phyloP scores from a whole-genome alignment of 2,797 vertebrate species.

The Enoplosus armatus region DNA sequence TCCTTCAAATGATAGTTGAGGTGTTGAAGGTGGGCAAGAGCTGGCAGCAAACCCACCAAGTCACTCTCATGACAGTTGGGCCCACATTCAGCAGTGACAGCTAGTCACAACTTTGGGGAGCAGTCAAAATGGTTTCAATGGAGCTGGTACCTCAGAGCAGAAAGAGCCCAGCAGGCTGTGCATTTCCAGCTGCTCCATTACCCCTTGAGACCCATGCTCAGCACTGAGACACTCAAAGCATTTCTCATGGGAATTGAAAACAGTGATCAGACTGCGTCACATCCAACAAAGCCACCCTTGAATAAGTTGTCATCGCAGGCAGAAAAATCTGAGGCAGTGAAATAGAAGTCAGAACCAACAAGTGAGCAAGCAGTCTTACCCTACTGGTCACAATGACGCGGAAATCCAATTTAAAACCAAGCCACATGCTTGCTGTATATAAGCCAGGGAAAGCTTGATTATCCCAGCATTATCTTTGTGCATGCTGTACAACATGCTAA shows the following conservation, averaged over 20 bases:
- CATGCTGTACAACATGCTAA: slow-evolving; percentile 2
- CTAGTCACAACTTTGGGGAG: slow-evolving; percentile 31
- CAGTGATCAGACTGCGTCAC: slow-evolving; percentile 48
- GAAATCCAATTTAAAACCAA: slow-evolving; percentile 15
- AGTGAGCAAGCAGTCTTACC: not conserved
- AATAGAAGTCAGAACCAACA: slow-evolving; percentile 27
- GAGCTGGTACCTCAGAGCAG: slow-evolving; percentile 41
- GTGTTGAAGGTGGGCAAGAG: not conserved
- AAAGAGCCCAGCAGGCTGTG: slow-evolving; percentile 38
- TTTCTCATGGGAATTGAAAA: slow-evolving; percentile 50
- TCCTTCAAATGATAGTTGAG: not conserved
- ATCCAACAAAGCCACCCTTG: slow-evolving; percentile 49
- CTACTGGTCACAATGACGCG: slow-evolving; percentile 21
- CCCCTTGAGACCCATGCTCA: slow-evolving; percentile 38
- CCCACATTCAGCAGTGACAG: not conserved
- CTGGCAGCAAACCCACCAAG: not conserved
- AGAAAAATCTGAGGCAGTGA: slow-evolving; percentile 17
- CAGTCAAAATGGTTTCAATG: slow-evolving; percentile 32
- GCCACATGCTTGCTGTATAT: not conserved
- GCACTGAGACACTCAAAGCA: slow-evolving; percentile 41
- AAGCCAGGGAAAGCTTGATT: not conserved
- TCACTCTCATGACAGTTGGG: slow-evolving; percentile 2
- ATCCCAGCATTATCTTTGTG: slow-evolving; percentile 9
- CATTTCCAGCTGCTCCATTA: slow-evolving; percentile 55
- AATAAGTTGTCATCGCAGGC: slow-evolving; percentile 39